Evolutionary conservation across 2,888 invertebrate species (phyloP), one percentile per base, ranked within the genome.

Genomic region (Atethmia centrago): DNA sequence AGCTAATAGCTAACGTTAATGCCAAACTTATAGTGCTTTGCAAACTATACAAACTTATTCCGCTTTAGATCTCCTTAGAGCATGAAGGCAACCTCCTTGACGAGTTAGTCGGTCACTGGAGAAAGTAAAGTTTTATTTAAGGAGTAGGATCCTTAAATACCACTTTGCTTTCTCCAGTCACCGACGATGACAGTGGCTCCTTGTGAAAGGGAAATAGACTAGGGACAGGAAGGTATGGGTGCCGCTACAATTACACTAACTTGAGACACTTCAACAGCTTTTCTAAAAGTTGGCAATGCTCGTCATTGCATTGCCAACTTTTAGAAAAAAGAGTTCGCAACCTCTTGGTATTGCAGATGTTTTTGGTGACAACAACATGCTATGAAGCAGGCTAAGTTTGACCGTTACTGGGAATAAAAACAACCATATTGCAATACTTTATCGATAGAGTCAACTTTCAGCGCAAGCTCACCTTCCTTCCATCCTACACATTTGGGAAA

Each of bases 1-100:
- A 72, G 49, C 65, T 71, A 47, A 28, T 74, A 66, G 53, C 63
- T 69, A 59, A 49, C 75, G 67, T 74, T 75, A 71, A 76, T 63
- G 74, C 64, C 67, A 40, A 84, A 80, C 78, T 84, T 71, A 78
- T 47, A 65, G 59, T 42, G 53, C 61, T 68, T 51, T 66, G 61
- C 42, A 25, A 83, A 77, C 71, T 81, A 61, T 73, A 79, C 53
- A 64, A 76, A 83, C 74, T 82, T 75, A 59, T 61, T 68, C 45
- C 10, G 21, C 59, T 68, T 65, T 47, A 47, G 71, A 71, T 64
- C 68, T 80, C 73, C 75, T 83, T 74, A 59, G 70, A 72, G 62
- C 73, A 56, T 56, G 19, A 64, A 82, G 70, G 56, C 49, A 53
- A 45, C 12, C 36, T 56, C 47, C 14, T 72, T 77, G 59, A 55